A percentile compares a stretch with the other conserved stretches of the same genome.
Conservation (phyloP, 2,797 vertebrate genomes). For the Sylvilagus floridanus region DNA sequence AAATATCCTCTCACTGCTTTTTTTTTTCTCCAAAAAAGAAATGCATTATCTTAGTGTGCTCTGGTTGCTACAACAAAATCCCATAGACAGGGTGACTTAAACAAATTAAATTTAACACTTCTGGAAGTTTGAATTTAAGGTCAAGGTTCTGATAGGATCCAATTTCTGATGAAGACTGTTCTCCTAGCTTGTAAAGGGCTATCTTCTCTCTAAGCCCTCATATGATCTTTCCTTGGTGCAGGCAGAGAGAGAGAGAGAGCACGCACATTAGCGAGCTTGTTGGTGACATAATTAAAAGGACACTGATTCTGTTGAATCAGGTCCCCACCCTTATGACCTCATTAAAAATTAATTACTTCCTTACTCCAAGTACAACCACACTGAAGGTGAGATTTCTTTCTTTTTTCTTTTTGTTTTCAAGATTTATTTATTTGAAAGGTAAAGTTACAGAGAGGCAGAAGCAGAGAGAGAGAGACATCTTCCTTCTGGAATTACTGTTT, state of each 20-base stretch:
- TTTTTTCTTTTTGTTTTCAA: no score
- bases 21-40: not conserved
- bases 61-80: not conserved
- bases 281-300: no score
- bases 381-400: not conserved
- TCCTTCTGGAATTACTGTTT: no score
- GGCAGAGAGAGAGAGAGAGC: not conserved
- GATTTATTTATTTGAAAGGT: no score
- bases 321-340: not conserved
- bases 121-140: no score
- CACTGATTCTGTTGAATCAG: not conserved
- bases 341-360: not conserved
- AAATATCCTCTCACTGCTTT: not conserved
- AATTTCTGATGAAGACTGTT: not conserved
- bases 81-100: not conserved
- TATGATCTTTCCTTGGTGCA: not conserved
- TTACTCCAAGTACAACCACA: not conserved
- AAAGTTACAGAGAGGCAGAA: no score
- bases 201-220: not conserved
- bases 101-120: not conserved
- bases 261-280: no score
- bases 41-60: not conserved
- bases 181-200: not conserved
- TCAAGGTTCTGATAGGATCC: not conserved
- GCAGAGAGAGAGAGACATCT: no score